phyloP scores from a whole-genome alignment of 2,888 invertebrate genomes.

The Cosmia trapezina region DNA sequence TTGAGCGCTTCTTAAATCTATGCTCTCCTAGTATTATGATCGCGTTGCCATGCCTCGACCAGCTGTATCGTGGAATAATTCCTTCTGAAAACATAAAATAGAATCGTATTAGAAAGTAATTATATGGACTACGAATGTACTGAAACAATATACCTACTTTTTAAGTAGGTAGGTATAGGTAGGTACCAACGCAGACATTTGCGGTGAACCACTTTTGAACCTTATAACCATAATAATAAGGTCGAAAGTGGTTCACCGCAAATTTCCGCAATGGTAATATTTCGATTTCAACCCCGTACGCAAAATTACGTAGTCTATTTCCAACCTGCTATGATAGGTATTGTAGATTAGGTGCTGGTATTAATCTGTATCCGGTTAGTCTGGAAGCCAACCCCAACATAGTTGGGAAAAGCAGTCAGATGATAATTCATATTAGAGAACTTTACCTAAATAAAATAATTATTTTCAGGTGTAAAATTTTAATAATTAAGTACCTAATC shows the following conservation, averaged over 20 bases:
- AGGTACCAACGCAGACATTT: no score
- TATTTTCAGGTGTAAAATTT: conserved; percentile 14
- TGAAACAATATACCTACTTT: conserved; percentile 15
- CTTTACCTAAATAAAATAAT: conserved; percentile 14
- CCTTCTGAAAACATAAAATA: conserved; percentile 63
- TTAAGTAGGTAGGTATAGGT: not conserved
- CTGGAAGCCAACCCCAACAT: no score
- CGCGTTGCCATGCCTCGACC: conserved; percentile 86
- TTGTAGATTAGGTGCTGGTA: no score
- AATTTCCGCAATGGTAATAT: not conserved
- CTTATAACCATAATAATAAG: no score
- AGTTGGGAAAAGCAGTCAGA: no score
- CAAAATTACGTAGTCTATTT: not conserved
- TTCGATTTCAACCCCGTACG: not conserved
- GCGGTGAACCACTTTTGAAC: no score
- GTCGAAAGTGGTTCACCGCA: no score
- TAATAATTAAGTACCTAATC: conserved; percentile 9
- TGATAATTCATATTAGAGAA: not conserved
- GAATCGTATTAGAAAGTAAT: conserved; percentile 12
- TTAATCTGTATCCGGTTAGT: no score
- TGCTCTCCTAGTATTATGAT: conserved; percentile 85
- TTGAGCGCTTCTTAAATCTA: conserved; percentile 86
- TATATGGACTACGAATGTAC: not conserved
- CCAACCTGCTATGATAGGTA: no score
- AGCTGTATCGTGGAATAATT: conserved; percentile 80